These are phyloP conservation scores for Spatulosminthurus flaviceps DNA, from an alignment of 2,888 invertebrate species.

Conservation along the genomic window DNA sequence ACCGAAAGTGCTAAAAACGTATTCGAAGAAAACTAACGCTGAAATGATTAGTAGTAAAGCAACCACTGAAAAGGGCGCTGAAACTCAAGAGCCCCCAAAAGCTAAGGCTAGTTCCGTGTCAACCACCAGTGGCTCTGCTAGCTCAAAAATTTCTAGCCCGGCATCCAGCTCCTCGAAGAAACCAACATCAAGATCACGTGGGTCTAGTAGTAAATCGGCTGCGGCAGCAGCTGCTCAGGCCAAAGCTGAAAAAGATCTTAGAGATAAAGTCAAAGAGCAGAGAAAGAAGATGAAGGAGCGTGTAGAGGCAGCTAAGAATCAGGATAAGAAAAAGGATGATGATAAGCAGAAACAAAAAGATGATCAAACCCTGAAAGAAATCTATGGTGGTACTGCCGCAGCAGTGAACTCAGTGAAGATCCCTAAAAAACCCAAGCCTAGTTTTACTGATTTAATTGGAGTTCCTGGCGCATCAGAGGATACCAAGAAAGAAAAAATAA, in stretches of 20 bases:
- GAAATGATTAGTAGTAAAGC: background rate
- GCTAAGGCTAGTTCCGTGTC: background rate
- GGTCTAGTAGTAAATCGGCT: conserved; percentile 43
- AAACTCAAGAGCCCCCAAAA: no score
- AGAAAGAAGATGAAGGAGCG: conserved; percentile 66
- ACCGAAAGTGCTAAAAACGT: conserved; percentile 40
- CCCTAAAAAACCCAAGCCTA: conserved; percentile 40
- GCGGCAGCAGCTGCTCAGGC: conserved; percentile 60
- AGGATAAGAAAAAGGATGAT: conserved; percentile 54
- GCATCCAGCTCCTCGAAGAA: background rate
- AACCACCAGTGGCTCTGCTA: background rate
- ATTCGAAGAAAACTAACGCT: conserved; percentile 41
- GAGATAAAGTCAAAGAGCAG: conserved; percentile 62
- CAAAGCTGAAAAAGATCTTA: conserved; percentile 63
- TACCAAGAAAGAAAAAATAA: conserved; percentile 40
- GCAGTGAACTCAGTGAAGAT: conserved; percentile 52
- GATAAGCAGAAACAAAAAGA: conserved; percentile 71
- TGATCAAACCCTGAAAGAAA: conserved; percentile 72
- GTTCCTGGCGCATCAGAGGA: conserved; percentile 57
- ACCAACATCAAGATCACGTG: conserved; percentile 18
- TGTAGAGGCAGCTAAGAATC: conserved; percentile 66
- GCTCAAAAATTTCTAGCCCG: background rate
- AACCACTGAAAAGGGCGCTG: background rate
- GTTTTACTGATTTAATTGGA: conserved; percentile 60
- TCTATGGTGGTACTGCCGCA: conserved; percentile 56